These are phyloP conservation scores for Pipistrellus pygmaeus DNA, from an alignment of 2,797 vertebrate genomes.

Conservation along the genomic window DNA sequence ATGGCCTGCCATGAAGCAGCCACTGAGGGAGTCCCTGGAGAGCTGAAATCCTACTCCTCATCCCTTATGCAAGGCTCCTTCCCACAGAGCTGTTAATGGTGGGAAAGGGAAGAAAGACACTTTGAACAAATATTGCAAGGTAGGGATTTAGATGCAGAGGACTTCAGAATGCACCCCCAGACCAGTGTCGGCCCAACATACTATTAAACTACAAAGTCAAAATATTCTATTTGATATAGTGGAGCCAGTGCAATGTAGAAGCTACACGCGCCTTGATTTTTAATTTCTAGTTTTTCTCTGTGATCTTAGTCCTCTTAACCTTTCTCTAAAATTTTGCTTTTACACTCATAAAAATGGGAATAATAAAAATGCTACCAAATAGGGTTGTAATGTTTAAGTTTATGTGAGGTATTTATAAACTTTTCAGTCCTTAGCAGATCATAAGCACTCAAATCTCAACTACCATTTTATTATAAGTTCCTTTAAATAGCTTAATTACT, in stretches of 20 bases:
- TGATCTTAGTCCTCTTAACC: not conserved
- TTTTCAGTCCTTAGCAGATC: not conserved
- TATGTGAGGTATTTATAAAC: not conserved
- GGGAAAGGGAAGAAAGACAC: not conserved
- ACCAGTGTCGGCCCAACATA: not conserved
- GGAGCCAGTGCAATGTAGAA: not conserved
- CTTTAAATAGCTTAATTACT: conserved; percentile 32
- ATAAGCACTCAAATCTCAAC: conserved; percentile 5
- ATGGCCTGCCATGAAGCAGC: too few relatives aligned
- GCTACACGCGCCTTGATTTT: not conserved
- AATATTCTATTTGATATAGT: not conserved
- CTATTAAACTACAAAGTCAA: not conserved
- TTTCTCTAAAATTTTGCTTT: conserved; percentile 23
- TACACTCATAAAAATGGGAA: conserved; percentile 30
- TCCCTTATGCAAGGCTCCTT: not conserved
- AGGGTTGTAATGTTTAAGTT: conserved; percentile 34
- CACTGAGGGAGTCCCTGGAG: not conserved
- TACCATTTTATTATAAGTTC: conserved; percentile 43
- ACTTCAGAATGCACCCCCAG: not conserved
- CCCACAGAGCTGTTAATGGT: not conserved
- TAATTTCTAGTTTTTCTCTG: not conserved
- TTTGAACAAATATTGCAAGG: not conserved
- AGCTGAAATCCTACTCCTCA: not conserved
- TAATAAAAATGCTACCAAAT: conserved; percentile 47
- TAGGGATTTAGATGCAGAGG: not conserved